Base-by-base conservation (phyloP, 2,797 vertebrate species). In the Paramormyrops hopkinsi region DNA sequence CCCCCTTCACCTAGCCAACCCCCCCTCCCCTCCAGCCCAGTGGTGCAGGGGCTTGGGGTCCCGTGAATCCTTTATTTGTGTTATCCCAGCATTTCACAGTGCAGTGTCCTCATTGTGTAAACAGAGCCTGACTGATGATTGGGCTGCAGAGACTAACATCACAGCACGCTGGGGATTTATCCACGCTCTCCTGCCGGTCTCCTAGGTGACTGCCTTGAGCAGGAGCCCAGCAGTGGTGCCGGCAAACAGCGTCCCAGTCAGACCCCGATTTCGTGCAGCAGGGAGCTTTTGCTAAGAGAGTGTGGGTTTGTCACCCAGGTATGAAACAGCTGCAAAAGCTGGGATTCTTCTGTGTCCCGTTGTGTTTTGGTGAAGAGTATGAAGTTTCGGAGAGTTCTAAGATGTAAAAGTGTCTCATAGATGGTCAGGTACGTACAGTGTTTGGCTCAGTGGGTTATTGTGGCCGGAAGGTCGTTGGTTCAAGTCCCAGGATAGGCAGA, bases 71-170 rank as follows among this genome's bases (percentile, higher is more conserved):
- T 90, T 22, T 90, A 86, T 91, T 92, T 90, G 91, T 69, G 82
- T 5, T 37, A 73, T 65, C 51, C 88, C 65, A 79, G 85, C 86
- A 89, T 87, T 90, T 51, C 86, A 86, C 88, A 89, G 79, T 89
- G 89, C 56, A 8, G 54, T 54, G 83, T 62, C 86, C 76, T 37
- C 69, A 41, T 79, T 89, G 83, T 90, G 65, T 88, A 90, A 88
- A 87, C 90, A 90, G 92, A 85, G 59, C 41, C 69, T 14, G 85
- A 91, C 76, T 91, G 62, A 89, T 90, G 50, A 73, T 79, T 90
- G 41, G 48, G 51, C 53, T 79, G 17, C 17, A 53, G 54, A 29
- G 19, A 37, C 25, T 33, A 84, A 65, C 19, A 48, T 62, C 29
- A 73, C 29, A 59, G 50, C 5, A 17, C 1, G 6, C 29, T 12